Base-by-base conservation (phyloP, 2,888 invertebrate genomes). In the Drosophila fungiperda region DNA sequence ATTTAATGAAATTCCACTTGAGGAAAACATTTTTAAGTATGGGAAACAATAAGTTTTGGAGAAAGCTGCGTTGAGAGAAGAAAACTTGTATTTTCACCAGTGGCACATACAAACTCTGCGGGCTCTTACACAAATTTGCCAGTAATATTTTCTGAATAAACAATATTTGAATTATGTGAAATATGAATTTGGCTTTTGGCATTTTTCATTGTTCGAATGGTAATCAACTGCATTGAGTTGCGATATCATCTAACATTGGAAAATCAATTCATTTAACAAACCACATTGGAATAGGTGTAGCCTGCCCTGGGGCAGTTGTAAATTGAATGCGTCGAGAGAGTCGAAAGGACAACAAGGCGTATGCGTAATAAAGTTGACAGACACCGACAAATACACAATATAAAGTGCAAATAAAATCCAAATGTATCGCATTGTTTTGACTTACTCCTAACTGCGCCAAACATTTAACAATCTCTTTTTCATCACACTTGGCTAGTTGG, bases 321-420 rank as follows among this genome's bases (percentile, higher is more conserved):
- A 81, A 76, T 78, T 60, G 76, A 72, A 55, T 32, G 17, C 53
- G 35, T 20, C 35, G 36, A 29, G 50, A 55, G 58, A 65, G 50
- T 50, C 32, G 15, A 40, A 35, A 33, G 35, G 54, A 67, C 80
- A 76, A 69, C 74, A 76, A 68, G 58, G 66, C 67, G 80, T 78
- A 80, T 78, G 69, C 64, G 84, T 71, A 76, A 87, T 80, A 76
- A 65, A 60, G 62, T 71, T 73, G 71, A 75, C 67, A 73, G 65
- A 72, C 61, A 68, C 61, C 60, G 33, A 8, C 59, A 53, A 38
- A 54, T 23, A 49, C 8, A 42, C n/a, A 36, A 36, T 0, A 17
- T 1, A 3, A 38, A 38, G 0, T 3, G 17, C 8, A 26, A 9
- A 49, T 8, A 50, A 36, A 29, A 11, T 36, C 52, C 29, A 38